These are phyloP conservation scores for Tamandua tetradactyla DNA, from an alignment of 2,797 vertebrate genomes.

Conservation along the genomic window DNA sequence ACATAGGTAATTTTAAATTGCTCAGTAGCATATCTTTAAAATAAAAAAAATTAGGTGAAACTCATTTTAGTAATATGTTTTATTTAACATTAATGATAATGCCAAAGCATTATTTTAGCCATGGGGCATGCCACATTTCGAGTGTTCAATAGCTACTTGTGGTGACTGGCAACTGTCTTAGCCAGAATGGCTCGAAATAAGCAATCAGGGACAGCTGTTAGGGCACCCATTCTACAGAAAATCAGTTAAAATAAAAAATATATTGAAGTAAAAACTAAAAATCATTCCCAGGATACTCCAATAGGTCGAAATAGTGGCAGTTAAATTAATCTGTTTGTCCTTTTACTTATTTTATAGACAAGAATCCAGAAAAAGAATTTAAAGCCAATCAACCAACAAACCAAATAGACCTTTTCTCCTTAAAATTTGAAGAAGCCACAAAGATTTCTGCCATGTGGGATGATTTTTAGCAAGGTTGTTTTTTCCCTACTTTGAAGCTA, in stretches of 20 bases:
- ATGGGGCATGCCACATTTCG: neutral
- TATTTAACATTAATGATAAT: neutral
- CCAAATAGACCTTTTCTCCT: neutral
- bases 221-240: neutral
- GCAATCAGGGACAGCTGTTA: neutral
- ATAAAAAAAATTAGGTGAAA: neutral
- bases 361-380: constrained; percentile 14
- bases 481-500: constrained; percentile 42
- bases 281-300: neutral
- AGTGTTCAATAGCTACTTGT: neutral
- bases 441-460: neutral
- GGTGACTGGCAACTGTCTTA: neutral
- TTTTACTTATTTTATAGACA: neutral
- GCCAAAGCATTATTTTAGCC: neutral
- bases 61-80: neutral
- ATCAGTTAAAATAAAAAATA: neutral
- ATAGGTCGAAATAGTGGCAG: neutral
- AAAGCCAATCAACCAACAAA: neutral
- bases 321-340: constrained; percentile 33
- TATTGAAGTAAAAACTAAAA: neutral
- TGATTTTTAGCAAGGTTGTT: constrained; percentile 21
- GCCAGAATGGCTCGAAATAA: neutral
- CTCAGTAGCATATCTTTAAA: neutral
- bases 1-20: neutral
- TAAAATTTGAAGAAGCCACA: constrained; percentile 1